Conservation (phyloP, 2,888 invertebrate species). For the Cetonia aurata region DNA sequence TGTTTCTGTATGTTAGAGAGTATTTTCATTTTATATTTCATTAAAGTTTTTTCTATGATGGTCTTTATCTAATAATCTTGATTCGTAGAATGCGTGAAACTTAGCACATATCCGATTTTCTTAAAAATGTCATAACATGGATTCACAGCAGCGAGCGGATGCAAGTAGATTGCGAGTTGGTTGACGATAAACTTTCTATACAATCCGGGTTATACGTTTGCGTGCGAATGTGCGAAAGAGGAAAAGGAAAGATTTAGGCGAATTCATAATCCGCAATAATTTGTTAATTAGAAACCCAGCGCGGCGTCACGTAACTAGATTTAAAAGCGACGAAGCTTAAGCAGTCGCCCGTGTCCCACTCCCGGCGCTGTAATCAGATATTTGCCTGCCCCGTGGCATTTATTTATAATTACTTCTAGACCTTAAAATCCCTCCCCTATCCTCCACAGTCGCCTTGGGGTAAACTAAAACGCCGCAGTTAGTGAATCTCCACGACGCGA, state of each 20-base stretch:
- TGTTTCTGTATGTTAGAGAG: no score
- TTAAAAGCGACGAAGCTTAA: conserved; percentile 65
- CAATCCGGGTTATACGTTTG: conserved; percentile 1
- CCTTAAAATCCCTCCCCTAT: conserved; percentile 53
- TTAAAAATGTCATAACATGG: no score
- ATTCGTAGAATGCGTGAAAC: no score
- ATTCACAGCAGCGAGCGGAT: no score
- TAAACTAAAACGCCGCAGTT: conserved; percentile 39
- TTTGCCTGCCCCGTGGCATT: conserved; percentile 64
- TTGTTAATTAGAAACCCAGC: conserved; percentile 66
- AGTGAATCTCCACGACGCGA: conserved; percentile 24
- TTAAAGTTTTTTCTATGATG: no score
- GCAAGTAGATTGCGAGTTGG: no score
- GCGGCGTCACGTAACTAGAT: conserved; percentile 65
- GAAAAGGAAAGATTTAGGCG: conserved; percentile 38
- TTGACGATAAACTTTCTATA: no score
- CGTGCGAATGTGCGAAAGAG: conserved; percentile 25
- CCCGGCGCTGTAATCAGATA: conserved; percentile 65
- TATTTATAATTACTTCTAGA: conserved; percentile 66
- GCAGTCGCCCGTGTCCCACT: conserved; percentile 61
- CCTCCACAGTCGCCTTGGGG: conserved; percentile 25
- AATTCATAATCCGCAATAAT: conserved; percentile 63
- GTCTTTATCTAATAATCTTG: no score
- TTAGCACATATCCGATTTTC: no score
- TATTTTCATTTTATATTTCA: no score